Evolutionary conservation across 2,888 invertebrate genomes (phyloP).

Genomic region (Drosophila peninsularis): DNA sequence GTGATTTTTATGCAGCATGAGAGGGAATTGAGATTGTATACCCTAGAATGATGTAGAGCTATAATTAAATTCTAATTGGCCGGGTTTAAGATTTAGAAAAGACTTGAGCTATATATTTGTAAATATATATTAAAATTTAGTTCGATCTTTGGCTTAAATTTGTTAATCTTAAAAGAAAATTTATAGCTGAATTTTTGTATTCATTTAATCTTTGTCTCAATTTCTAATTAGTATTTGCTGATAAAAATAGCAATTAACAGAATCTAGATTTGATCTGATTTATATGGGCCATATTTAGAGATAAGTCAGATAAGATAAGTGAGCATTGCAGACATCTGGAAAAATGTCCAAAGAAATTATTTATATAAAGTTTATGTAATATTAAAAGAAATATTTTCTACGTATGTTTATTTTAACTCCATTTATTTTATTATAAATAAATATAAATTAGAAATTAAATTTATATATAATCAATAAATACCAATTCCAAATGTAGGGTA

Average conservation of each 20-base stretch:
- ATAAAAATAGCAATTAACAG: not conserved
- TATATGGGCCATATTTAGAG: not conserved
- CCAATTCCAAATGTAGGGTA: not conserved
- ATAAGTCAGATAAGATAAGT: not conserved
- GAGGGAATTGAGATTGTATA: not conserved
- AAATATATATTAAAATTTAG: not conserved
- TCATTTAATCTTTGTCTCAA: not conserved
- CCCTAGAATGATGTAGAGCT: not conserved
- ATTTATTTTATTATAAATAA: not conserved
- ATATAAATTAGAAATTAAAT: not conserved
- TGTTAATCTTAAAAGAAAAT: not conserved
- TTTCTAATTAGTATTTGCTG: not conserved
- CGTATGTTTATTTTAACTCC: no score
- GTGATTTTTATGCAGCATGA: slow-evolving; percentile 24
- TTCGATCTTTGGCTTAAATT: not conserved
- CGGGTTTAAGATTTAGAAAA: not conserved
- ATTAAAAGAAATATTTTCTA: not conserved
- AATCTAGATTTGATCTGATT: not conserved
- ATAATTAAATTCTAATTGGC: not conserved
- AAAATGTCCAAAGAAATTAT: not conserved
- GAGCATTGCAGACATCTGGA: not conserved
- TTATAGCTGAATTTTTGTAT: no score
- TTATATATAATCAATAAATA: not conserved
- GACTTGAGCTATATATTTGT: not conserved
- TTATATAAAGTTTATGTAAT: not conserved